These are phyloP conservation scores for Pteropus rufus DNA, from an alignment of 2,797 vertebrate species.

Conservation along the genomic window DNA sequence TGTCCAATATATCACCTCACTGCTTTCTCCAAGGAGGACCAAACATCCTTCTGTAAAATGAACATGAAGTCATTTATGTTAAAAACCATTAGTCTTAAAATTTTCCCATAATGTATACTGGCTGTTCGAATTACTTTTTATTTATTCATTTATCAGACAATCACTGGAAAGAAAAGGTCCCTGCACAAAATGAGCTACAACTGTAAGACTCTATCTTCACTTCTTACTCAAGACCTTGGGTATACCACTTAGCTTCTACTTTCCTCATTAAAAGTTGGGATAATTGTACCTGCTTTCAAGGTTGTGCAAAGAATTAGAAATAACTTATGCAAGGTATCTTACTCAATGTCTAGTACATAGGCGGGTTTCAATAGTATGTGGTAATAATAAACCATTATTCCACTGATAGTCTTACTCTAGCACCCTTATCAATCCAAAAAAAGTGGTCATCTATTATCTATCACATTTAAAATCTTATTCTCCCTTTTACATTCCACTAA, in stretches of 20 bases:
- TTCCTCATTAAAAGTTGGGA: neutral
- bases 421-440: neutral
- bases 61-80: neutral
- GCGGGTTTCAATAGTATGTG: neutral
- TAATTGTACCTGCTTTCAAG: neutral
- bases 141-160: slow-evolving; percentile 17
- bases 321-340: neutral
- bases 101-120: neutral
- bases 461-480: neutral
- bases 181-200: neutral
- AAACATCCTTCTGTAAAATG: neutral
- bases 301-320: neutral
- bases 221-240: neutral
- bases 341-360: neutral
- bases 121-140: neutral
- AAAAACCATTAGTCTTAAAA: slow-evolving; percentile 30
- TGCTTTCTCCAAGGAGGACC: neutral
- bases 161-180: neutral
- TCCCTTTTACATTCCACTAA: neutral
- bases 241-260: neutral
- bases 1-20: neutral
- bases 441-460: neutral
- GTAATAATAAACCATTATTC: slow-evolving; percentile 2
- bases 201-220: neutral
- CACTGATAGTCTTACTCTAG: neutral